Base-by-base conservation (phyloP, 2,888 invertebrate genomes). In the Stenchaetothrips biformis region DNA sequence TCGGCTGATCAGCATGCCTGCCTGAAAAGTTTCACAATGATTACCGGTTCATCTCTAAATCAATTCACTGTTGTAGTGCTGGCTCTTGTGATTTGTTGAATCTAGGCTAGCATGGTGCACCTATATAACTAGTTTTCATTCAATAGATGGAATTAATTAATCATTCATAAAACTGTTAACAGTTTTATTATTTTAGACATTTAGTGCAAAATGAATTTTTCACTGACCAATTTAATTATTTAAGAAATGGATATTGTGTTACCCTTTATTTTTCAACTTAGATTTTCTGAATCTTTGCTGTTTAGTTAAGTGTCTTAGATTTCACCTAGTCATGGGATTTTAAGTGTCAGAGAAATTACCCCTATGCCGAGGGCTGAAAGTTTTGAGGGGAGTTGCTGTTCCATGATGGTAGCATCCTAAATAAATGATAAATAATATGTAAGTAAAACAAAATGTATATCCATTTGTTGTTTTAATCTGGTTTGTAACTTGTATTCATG, bases 291-390 rank as follows among this genome's bases (percentile, higher is more conserved):
- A 21, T 25, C 8, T 25, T 74, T 25, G 21, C 18, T 74, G 67
- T 74, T 25, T 74, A 74, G 67, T 21, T 74, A 74, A n/a, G 21
- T 74, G 11, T 74, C 67, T 9, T 7, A 25, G 13, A 7, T 13
- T 13, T 74, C 25, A 74, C 67, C 67, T 74, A 74, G 67, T 74
- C 67, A 74, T 74, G 21, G 67, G 67, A 74, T 74, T 74, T 74
- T 74, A 74, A 21, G 11, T 74, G 21, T 74, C 67, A 25, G 25
- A 25, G 25, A 25, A 74, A 21, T 67, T 7, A 74, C 11, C 25
- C 18, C 59, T 59, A 59, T 59, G 59, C 18, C 16, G 59, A 21
- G 21, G 21, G 21, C 25, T 74, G 13, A 18, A 18, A 11, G 0
- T 13, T 53, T 53, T 53, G 37, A 37, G 37, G 37, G 37, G 37